phyloP scores from a whole-genome alignment of 2,113 vertebrate species.

The Poecilia latipinna region DNA sequence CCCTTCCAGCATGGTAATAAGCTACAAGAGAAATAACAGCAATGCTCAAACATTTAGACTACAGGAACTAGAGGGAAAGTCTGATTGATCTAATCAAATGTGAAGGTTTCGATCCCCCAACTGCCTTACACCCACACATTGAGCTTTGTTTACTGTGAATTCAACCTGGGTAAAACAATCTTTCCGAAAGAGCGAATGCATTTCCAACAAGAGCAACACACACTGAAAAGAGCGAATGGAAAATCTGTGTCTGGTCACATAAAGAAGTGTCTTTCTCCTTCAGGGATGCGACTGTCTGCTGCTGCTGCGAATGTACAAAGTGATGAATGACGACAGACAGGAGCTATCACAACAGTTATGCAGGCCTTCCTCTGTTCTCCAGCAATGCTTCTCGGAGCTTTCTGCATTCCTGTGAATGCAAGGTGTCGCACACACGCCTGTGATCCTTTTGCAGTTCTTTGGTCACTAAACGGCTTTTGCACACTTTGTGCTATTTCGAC shows the following conservation, averaged over 20 bases:
- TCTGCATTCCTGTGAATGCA: neutral
- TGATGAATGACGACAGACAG: conserved; percentile 17
- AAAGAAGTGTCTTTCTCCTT: conserved; percentile 14
- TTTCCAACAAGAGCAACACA: neutral
- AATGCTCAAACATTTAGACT: neutral
- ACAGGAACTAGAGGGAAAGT: neutral
- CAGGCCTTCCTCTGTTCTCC: conserved; percentile 3
- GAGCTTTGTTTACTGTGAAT: conserved; percentile 8
- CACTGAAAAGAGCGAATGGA: neutral
- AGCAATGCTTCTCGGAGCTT: conserved; percentile 22
- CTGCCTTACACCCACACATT: neutral
- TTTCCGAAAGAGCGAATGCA: conserved; percentile 1
- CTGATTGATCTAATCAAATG: neutral
- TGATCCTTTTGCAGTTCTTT: neutral
- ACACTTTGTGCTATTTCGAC: neutral
- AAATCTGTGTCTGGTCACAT: conserved; percentile 20
- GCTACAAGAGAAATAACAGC: neutral
- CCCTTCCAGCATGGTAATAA: neutral
- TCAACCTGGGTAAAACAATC: neutral
- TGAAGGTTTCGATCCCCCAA: neutral
- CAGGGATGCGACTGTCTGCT: conserved; percentile 5
- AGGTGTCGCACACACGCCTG: conserved; percentile 29
- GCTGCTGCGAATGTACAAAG: neutral
- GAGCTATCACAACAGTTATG: conserved; percentile 1
- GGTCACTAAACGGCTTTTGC: no score